Percentiles rank a stretch among this genome's conserved stretches.
Conservation (phyloP, 2,113 vertebrate genomes). For the Gnathonemus echidnorhynchus region DNA sequence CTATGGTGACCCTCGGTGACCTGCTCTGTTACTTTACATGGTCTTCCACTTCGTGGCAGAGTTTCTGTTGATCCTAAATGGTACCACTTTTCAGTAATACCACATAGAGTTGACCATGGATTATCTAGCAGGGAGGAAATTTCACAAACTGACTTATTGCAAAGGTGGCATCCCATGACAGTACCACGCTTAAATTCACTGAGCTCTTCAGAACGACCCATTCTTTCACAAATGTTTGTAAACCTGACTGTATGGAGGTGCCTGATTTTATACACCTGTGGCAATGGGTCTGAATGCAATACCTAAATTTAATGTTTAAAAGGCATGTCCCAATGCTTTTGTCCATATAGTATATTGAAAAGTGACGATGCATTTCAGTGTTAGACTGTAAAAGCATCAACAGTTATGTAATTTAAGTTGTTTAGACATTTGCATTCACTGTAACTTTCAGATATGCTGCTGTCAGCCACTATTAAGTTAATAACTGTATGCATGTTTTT, state of each 20-base stretch:
- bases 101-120: neutral
- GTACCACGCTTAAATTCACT: too few relatives aligned
- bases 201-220: too few relatives aligned
- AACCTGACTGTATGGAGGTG: neutral
- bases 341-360: neutral
- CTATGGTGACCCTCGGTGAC: too few relatives aligned
- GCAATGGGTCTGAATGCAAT: neutral
- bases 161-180: too few relatives aligned
- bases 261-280: neutral
- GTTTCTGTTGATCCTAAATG: neutral
- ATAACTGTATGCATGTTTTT: neutral
- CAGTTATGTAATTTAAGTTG: neutral
- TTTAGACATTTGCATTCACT: neutral
- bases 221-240: too few relatives aligned
- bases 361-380: neutral
- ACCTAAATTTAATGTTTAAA: neutral
- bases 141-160: too few relatives aligned
- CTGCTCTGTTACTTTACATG: too few relatives aligned
- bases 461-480: neutral
- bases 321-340: neutral
- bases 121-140: too few relatives aligned
- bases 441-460: neutral
- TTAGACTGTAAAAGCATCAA: neutral
- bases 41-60: too few relatives aligned
- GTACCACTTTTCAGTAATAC: neutral